Evolutionary conservation across 1,140 invertebrate genomes (phyloP).

Genomic region (Penaeus indicus): DNA sequence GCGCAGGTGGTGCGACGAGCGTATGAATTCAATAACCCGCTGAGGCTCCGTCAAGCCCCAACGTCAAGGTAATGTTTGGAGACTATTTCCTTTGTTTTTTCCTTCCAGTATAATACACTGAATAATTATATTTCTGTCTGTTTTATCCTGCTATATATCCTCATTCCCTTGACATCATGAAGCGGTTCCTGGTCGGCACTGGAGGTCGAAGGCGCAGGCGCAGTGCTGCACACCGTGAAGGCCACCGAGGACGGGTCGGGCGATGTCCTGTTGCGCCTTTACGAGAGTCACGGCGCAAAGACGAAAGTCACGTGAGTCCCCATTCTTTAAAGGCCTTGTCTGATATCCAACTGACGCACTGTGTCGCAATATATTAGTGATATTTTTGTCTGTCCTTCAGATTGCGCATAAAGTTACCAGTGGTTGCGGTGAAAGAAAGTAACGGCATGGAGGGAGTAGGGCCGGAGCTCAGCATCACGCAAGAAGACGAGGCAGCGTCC

Average conservation of each 20-base stretch:
- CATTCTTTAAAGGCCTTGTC: not conserved
- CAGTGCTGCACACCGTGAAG: not conserved
- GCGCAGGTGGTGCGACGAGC: conserved; percentile 22
- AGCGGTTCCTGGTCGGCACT: not conserved
- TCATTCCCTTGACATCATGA: not conserved
- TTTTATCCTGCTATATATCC: not conserved
- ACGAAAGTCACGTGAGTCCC: not conserved
- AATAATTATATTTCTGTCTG: not conserved
- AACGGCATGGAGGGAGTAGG: conserved; percentile 17
- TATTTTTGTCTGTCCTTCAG: not conserved
- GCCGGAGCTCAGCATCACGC: conserved; percentile 16
- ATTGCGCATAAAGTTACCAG: conserved; percentile 4
- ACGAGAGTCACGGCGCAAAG: too few relatives aligned
- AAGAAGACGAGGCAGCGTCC: not conserved
- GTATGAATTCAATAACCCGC: conserved; percentile 44
- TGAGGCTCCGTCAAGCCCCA: not conserved
- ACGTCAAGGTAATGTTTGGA: not conserved
- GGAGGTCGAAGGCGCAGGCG: not conserved
- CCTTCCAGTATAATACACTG: not conserved
- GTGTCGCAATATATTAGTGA: not conserved
- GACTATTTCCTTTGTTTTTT: not conserved
- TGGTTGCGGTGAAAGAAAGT: not conserved
- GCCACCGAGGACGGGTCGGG: too few relatives aligned
- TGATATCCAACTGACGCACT: not conserved
- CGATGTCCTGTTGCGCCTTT: too few relatives aligned